Conservation (phyloP, 2,797 vertebrate genomes). For the Myotis findleyi region DNA sequence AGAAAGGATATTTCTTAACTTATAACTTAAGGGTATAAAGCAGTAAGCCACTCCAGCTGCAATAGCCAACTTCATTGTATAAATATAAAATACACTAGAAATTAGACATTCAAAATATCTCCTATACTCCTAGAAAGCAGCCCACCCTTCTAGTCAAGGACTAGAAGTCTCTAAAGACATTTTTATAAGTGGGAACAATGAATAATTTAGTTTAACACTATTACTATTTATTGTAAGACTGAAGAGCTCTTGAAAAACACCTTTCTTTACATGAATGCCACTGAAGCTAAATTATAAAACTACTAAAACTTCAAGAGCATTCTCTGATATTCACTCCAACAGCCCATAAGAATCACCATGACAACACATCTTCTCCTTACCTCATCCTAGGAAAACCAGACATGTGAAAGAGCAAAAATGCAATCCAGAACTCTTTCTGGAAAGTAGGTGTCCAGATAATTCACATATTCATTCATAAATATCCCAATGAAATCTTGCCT, state of each 20-base stretch:
- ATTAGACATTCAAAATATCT: slow-evolving; percentile 56
- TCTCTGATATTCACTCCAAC: not conserved
- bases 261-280: not conserved
- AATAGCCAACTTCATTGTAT: slow-evolving; percentile 41
- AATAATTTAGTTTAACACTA: slow-evolving; percentile 41
- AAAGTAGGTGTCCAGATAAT: not conserved
- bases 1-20: slow-evolving; percentile 55
- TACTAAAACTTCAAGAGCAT: not conserved
- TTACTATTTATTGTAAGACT: slow-evolving; percentile 12
- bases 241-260: slow-evolving; percentile 19
- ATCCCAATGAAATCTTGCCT: not conserved
- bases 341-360: not conserved
- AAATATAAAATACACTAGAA: slow-evolving; percentile 59
- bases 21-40: slow-evolving; percentile 35
- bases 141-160: not conserved
- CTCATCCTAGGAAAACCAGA: not conserved
- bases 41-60: not conserved
- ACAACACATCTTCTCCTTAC: not conserved
- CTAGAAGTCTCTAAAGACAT: slow-evolving; percentile 40
- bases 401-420: not conserved
- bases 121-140: not conserved
- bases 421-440: not conserved
- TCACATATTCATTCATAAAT: not conserved
- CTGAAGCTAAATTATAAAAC: slow-evolving; percentile 44
- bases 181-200: slow-evolving; percentile 49